Percentiles rank a stretch among this genome's conserved stretches.
Evolutionary conservation across 2,113 vertebrate species (phyloP).

Genomic region (rat (Rattus norvegicus)): GRCr8 NC_086023.1:157005501-157006000

Average conservation of each 20-base stretch:
- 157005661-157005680: conserved; percentile 98
- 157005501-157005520: background rate
- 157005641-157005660: conserved; percentile 99
- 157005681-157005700: conserved; percentile 99
- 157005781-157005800: conserved; percentile 97
- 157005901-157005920: background rate
- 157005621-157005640: conserved; percentile 99
- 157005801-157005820: conserved; percentile 98
- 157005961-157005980: background rate
- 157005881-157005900: background rate
- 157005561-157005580: background rate
- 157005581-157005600: background rate
- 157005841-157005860: background rate
- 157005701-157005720: conserved; percentile 99
- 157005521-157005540: background rate
- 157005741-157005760: conserved; percentile 99
- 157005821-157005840: rapidly evolving
- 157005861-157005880: background rate
- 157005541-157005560: background rate
- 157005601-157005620: conserved; percentile 89
- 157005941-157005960: background rate
- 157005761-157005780: conserved; percentile 99
- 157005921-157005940: background rate
- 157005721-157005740: conserved; percentile 96
- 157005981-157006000: background rate